These are phyloP conservation scores for Heteromormyrus szaboi DNA, from an alignment of 2,797 vertebrate species.

Conservation along the genomic window DNA sequence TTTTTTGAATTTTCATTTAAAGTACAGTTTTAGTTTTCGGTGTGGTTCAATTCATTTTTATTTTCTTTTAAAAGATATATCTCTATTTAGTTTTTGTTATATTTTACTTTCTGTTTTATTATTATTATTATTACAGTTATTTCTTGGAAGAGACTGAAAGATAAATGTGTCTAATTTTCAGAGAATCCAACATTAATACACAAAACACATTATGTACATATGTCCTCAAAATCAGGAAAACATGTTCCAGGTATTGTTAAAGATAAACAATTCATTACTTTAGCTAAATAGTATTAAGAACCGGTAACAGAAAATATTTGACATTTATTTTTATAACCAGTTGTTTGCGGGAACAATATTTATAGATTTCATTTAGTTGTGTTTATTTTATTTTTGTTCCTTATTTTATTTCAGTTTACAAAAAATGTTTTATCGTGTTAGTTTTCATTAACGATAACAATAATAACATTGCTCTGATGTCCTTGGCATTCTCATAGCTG, in stretches of 20 bases:
- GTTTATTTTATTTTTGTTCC: not conserved
- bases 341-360: not conserved
- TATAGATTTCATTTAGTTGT: not conserved
- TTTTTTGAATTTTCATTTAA: not conserved
- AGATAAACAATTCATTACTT: not conserved
- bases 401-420: not conserved
- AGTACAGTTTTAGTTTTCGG: not conserved
- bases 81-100: not conserved
- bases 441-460: not conserved
- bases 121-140: not conserved
- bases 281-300: not conserved
- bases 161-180: not conserved
- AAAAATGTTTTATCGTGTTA: not conserved
- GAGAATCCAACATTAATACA: not conserved
- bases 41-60: not conserved
- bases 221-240: not conserved
- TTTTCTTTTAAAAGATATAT: not conserved
- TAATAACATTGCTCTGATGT: not conserved
- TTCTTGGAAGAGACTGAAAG: not conserved
- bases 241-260: not conserved
- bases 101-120: not conserved
- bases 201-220: not conserved
- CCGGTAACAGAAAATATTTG: not conserved
- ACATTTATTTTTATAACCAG: not conserved
- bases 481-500: not conserved